Percentiles rank a stretch among this genome's conserved stretches.
Evolutionary conservation across 2,888 invertebrate species (phyloP).

Genomic region (Drosophila mayaguana): DNA sequence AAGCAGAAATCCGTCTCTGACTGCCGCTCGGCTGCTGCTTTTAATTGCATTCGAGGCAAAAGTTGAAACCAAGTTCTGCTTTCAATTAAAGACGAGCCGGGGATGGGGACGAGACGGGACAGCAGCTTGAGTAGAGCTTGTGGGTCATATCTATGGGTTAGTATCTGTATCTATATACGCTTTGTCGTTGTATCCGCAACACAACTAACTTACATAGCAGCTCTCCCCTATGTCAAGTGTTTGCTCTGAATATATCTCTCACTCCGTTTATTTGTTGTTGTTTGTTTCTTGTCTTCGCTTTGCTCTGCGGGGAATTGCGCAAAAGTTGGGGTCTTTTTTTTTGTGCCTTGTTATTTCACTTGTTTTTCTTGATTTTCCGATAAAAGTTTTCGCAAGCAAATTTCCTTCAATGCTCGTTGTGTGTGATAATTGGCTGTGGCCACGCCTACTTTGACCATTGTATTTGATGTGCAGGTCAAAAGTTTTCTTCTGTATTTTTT

Average conservation of each 20-base stretch:
- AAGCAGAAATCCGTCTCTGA: conserved; percentile 69
- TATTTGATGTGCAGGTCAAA: conserved; percentile 34
- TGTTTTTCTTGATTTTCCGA: conserved; percentile 62
- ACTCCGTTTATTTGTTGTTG: conserved; percentile 13
- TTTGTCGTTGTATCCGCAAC: conserved; percentile 16
- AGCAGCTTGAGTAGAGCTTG: background rate
- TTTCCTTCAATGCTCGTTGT: conserved; percentile 51
- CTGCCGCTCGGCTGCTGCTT: conserved; percentile 73
- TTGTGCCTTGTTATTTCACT: conserved; percentile 33
- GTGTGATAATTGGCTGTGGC: conserved; percentile 74
- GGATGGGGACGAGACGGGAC: background rate
- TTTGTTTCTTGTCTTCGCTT: background rate
- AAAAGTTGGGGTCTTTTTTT: conserved; percentile 36
- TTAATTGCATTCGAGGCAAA: conserved; percentile 78
- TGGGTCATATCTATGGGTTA: conserved; percentile 32
- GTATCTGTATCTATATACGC: conserved; percentile 42
- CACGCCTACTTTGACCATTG: conserved; percentile 45
- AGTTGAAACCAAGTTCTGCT: conserved; percentile 67
- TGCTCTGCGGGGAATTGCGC: conserved; percentile 39
- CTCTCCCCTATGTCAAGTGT: conserved; percentile 23
- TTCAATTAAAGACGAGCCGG: conserved; percentile 62
- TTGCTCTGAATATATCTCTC: conserved; percentile 17
- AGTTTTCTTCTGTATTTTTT: conserved; percentile 17
- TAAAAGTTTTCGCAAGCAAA: conserved; percentile 70
- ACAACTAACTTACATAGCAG: conserved; percentile 15